Evolutionary conservation across 2,797 vertebrate species (phyloP).

Genomic region (Paguma larvata): DNA sequence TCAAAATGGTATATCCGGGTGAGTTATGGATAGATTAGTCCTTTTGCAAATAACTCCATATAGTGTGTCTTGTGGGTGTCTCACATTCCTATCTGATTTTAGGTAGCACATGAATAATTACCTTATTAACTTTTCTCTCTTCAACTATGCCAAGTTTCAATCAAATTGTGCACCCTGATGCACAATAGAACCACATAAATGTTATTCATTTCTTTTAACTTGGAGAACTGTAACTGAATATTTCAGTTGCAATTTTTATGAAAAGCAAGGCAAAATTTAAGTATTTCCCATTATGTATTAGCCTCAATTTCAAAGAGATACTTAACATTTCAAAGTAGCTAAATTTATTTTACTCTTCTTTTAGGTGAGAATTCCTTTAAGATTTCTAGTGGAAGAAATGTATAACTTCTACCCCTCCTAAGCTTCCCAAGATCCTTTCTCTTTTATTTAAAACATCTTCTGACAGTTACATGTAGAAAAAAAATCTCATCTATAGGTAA

Average conservation of each 20-base stretch:
- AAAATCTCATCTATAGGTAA: background rate
- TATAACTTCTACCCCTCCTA: background rate
- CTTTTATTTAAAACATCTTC: background rate
- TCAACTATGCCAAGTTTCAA: conserved; percentile 31
- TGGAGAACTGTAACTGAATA: conserved; percentile 61
- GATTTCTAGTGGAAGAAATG: conserved; percentile 50
- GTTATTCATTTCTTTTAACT: conserved; percentile 52
- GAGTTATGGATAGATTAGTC: background rate
- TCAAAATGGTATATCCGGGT: conserved; percentile 4
- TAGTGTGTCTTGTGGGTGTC: background rate
- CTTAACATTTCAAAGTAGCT: conserved; percentile 75
- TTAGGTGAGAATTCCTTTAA: conserved; percentile 72
- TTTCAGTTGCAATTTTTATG: conserved; percentile 75
- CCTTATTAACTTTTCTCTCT: conserved; percentile 66
- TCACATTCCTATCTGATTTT: conserved; percentile 50
- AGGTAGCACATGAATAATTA: conserved; percentile 46
- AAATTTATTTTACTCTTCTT: conserved; percentile 71
- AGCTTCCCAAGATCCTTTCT: background rate
- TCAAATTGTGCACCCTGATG: background rate
- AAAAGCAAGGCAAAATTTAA: conserved; percentile 76
- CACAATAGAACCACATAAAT: conserved; percentile 32
- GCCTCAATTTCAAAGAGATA: conserved; percentile 73
- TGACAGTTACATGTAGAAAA: conserved; percentile 4
- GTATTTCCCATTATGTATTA: conserved; percentile 75
- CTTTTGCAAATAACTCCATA: background rate